A percentile compares a stretch with the other conserved stretches of the same genome.
phyloP scores from a whole-genome alignment of 1,140 invertebrate species.

The Macrobrachium rosenbergii region DNA sequence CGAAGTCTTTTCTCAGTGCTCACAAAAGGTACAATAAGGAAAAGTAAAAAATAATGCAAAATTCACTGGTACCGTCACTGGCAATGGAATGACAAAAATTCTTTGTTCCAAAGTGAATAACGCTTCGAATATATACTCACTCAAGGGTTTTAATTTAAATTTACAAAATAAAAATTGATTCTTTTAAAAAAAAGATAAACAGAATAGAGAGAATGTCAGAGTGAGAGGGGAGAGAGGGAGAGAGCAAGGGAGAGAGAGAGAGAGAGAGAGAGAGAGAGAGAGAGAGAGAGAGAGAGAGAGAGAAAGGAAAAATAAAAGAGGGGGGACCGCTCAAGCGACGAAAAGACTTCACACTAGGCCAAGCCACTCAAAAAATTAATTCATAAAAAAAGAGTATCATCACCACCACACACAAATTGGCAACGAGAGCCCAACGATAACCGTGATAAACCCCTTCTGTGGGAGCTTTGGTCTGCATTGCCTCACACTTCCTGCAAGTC shows the following conservation, averaged over 20 bases:
- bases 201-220: background rate
- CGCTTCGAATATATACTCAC: too few species aligned
- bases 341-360: slow-evolving; percentile 30
- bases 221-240: slow-evolving; percentile 2
- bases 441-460: slow-evolving; percentile 65
- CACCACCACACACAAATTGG: slow-evolving; percentile 59
- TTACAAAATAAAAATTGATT: too few species aligned
- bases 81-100: too few species aligned
- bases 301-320: background rate
- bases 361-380: slow-evolving; percentile 33
- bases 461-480: slow-evolving; percentile 58
- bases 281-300: background rate
- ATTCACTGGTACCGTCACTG: too few species aligned
- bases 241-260: slow-evolving; percentile 6
- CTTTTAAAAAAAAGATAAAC: background rate
- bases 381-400: slow-evolving; percentile 44
- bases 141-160: too few species aligned
- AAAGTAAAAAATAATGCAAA: too few species aligned
- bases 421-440: slow-evolving; percentile 65
- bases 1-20: too few species aligned
- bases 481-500: slow-evolving; percentile 50
- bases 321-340: slow-evolving; percentile 12
- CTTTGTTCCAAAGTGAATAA: too few species aligned
- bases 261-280: background rate
- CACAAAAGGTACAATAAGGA: too few species aligned